Evolutionary conservation across 2,888 invertebrate species (phyloP).

Genomic region (Synanthedon myopaeformis): DNA sequence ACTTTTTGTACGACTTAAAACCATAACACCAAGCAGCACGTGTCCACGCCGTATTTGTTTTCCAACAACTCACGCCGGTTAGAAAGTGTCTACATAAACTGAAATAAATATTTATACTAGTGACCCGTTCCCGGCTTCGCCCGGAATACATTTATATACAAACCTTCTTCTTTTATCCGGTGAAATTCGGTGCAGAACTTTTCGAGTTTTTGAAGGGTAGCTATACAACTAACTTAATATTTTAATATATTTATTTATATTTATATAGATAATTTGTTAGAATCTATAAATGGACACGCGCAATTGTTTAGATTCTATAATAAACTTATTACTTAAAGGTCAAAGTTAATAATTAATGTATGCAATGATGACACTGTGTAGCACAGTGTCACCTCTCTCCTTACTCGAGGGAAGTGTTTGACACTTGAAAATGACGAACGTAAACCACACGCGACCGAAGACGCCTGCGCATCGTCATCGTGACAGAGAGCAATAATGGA

Average conservation of each 20-base stretch:
- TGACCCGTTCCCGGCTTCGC: not conserved
- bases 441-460: conserved; percentile 11
- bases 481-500: conserved; percentile 33
- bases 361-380: too few relatives aligned
- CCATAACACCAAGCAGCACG: conserved; percentile 25
- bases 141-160: not conserved
- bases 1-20: conserved; percentile 19
- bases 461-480: conserved; percentile 46
- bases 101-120: not conserved
- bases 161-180: too few relatives aligned
- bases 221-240: too few relatives aligned
- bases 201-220: too few relatives aligned
- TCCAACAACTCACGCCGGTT: conserved; percentile 2
- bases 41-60: conserved; percentile 17
- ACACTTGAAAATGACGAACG: conserved; percentile 11
- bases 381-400: not conserved
- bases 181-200: too few relatives aligned
- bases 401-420: conserved; percentile 3
- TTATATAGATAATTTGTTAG: too few relatives aligned
- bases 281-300: too few relatives aligned
- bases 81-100: conserved; percentile 1
- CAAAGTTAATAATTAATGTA: too few relatives aligned
- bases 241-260: too few relatives aligned
- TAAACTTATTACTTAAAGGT: too few relatives aligned
- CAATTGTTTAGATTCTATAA: too few relatives aligned